These are phyloP conservation scores for Leptarthrus brevirostris DNA, from an alignment of 2,888 invertebrate species.

Conservation along the genomic window DNA sequence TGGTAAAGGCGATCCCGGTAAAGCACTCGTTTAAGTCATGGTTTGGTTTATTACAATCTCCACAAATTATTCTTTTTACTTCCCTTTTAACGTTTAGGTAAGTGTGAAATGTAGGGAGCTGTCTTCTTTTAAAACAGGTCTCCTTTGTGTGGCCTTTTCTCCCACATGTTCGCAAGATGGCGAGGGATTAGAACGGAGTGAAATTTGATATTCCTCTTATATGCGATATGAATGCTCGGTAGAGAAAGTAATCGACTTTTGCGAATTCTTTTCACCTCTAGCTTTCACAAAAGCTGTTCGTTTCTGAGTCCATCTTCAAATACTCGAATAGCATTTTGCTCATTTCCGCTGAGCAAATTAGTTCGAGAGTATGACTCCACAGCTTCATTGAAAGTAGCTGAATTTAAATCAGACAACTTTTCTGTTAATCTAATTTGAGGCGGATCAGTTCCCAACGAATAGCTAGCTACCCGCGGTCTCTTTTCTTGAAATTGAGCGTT, in stretches of 20 bases:
- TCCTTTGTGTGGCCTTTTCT: not conserved
- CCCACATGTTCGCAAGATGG: not conserved
- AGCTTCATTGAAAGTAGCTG: no score
- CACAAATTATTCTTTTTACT: not conserved
- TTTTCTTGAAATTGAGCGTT: not conserved
- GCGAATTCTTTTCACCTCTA: not conserved
- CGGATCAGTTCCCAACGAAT: not conserved
- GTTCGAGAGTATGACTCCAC: not conserved
- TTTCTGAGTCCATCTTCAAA: not conserved
- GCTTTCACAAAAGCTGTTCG: not conserved
- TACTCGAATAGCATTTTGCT: not conserved
- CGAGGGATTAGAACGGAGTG: no score
- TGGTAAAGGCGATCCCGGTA: no score
- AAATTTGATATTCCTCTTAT: not conserved
- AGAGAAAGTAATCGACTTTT: not conserved
- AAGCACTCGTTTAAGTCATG: not conserved
- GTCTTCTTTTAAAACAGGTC: not conserved
- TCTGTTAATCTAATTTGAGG: no score
- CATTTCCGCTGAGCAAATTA: not conserved
- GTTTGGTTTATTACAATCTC: not conserved
- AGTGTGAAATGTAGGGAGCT: not conserved
- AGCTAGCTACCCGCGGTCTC: not conserved
- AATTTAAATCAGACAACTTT: no score
- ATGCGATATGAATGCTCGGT: not conserved
- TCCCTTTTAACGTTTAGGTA: not conserved